A percentile compares a stretch with the other conserved stretches of the same genome.
Conservation (phyloP, 2,888 invertebrate genomes). For the Euphydryas editha region DNA sequence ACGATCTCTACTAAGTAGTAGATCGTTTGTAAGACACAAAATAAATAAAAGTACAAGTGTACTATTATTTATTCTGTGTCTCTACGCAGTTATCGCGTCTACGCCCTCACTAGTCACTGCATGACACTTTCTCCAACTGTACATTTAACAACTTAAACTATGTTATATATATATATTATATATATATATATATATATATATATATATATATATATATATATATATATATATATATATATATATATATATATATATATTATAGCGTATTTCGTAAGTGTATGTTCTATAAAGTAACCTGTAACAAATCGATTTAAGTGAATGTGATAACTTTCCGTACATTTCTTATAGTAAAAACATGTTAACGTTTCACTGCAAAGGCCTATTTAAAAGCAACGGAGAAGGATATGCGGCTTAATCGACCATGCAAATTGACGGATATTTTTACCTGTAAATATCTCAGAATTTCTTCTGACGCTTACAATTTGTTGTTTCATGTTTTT, state of each 20-base stretch:
- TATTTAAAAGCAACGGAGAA: too few species aligned
- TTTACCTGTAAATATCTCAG: too few species aligned
- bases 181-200: background rate
- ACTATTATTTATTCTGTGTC: too few species aligned
- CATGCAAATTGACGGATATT: background rate
- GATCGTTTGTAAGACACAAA: too few species aligned
- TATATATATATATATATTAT: background rate
- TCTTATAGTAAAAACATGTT: too few species aligned
- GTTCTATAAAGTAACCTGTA: background rate
- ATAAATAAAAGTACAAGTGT: too few species aligned
- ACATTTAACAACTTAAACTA: conserved; percentile 19
- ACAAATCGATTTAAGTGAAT: background rate
- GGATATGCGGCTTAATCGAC: background rate
- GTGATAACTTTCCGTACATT: too few species aligned
- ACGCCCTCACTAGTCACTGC: conserved; percentile 32
- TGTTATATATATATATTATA: conserved; percentile 3
- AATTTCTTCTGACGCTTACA: too few species aligned
- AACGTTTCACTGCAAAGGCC: too few species aligned
- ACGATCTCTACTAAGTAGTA: background rate
- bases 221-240: conserved; percentile 5
- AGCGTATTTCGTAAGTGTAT: background rate
- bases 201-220: background rate
- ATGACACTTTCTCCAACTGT: conserved; percentile 54
- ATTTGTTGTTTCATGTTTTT: too few species aligned
- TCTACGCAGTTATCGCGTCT: conserved; percentile 33